Base-by-base conservation (phyloP, 1,140 invertebrate species). In the Bilobella aurantiaca region DNA sequence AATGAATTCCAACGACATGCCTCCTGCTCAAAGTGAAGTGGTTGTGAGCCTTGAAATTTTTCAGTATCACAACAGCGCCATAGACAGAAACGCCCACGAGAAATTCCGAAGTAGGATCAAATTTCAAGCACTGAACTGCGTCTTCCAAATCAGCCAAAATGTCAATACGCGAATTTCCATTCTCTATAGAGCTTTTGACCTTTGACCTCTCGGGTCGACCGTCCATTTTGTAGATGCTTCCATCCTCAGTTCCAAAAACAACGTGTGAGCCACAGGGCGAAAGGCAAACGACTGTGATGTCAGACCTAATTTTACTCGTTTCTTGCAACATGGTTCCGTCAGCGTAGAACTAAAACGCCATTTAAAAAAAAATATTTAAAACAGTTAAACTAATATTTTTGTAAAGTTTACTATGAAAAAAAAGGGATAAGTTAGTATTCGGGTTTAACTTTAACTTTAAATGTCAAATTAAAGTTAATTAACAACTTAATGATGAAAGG, bases 281-380 rank as follows among this genome's bases (percentile, higher is more conserved):
- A 21, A 69, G 28, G 30, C 53, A 32, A 16, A 66, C 49, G 8
- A 34, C 61, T 16, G 62, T 57, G 23, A 69, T 56, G 18, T 61
- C 49, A 53, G 25, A 34, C n/a, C 49, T 46, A 8, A 66, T 49
- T 21, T 31, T 25, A 18, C 1, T 23, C 37, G 61, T 62, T 58
- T 66, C 68, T n/a, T 37, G 46, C 23, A 69, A 27, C 30, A 58
- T 16, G 27, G 59, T 64, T 34, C 30, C 62, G 65, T 69, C 65
- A 56, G 37, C n/a, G 47, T 66, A 66, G 23, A 69, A 47, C 67
- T 69, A 30, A 60, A 60, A 65, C 18, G 3, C n/a, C n/a, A n/a
- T n/a, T n/a, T n/a, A n/a, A 16, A 53, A 53, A 16, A 53, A 8
- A 16, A 53, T 18, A 53, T 53, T 23, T 5, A 18, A 12, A 42